These are phyloP conservation scores for Linyphia triangularis DNA, from an alignment of 2,888 invertebrate genomes.

Conservation along the genomic window DNA sequence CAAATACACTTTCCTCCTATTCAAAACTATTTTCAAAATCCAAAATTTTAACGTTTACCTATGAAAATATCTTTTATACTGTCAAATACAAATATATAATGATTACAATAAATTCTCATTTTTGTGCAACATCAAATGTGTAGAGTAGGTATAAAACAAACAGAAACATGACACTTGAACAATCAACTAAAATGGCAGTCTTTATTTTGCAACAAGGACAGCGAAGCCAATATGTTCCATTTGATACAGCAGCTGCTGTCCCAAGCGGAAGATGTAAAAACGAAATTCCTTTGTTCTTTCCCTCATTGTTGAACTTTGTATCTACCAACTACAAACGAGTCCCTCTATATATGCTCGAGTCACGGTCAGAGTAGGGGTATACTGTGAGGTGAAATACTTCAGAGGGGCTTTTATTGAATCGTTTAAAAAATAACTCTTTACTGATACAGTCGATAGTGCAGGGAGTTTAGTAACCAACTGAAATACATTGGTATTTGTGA, in stretches of 20 bases:
- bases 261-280: conserved; percentile 10
- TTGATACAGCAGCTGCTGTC: background rate
- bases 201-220: conserved; percentile 5
- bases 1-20: too few species aligned
- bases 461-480: background rate
- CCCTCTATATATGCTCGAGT: background rate
- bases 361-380: background rate
- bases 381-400: background rate
- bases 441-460: background rate
- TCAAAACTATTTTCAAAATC: too few species aligned
- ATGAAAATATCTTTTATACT: background rate
- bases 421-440: background rate
- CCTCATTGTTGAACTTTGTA: background rate
- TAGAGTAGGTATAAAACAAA: background rate
- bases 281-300: conserved; percentile 4
- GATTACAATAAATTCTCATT: background rate
- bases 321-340: background rate
- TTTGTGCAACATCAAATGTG: background rate
- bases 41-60: background rate
- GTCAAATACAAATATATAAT: background rate
- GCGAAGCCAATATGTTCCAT: background rate
- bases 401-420: background rate
- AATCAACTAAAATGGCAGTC: background rate
- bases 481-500: background rate
- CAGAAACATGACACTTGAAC: background rate